Base-by-base conservation (phyloP, 1,140 invertebrate genomes). In the Drosophila insularis region DNA sequence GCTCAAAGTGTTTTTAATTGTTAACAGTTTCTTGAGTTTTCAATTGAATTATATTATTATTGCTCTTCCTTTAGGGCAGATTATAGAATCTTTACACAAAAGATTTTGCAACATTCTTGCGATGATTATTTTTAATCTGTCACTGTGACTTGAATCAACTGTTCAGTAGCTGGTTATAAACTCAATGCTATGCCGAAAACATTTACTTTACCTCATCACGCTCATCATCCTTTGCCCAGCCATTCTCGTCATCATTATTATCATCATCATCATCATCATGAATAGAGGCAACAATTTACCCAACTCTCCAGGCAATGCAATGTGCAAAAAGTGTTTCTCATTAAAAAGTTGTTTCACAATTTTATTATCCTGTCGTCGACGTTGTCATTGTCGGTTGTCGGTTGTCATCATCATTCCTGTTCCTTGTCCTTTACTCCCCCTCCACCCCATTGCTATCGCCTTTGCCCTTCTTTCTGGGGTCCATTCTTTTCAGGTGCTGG, bases 271-370 rank as follows among this genome's bases (percentile, higher is more conserved):
- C 50, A 43, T 59, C 56, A 54, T 31, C 55, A 62, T 54, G 32
- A 39, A 14, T 21, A 61, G 40, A 32, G 65, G 62, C 60, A 59
- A 32, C 63, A 70, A 43, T 71, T 71, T 71, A 65, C 71, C 43
- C 50, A 40, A 43, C 58, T 58, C 8, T 46, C 63, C 43, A 21
- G 66, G 43, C 78, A 80, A 43, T 68, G 81, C 67, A 86, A 86
- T 85, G 70, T 81, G 81, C 81, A 81, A 85, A 85, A 86, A 85
- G 80, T 85, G 81, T 86, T 85, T 86, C 81, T 85, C 81, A 85
- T 85, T 86, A 85, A 85, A 85, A 85, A 85, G 81, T 85, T 85
- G 81, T 85, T 86, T 81, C 78, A 78, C 81, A 85, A 85, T 85
- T 86, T 81, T 85, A 85, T 86, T 85, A 85, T 85, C 78, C 78